Evolutionary conservation across 2,797 vertebrate genomes (phyloP).

Genomic region (Helostoma temminkii): DNA sequence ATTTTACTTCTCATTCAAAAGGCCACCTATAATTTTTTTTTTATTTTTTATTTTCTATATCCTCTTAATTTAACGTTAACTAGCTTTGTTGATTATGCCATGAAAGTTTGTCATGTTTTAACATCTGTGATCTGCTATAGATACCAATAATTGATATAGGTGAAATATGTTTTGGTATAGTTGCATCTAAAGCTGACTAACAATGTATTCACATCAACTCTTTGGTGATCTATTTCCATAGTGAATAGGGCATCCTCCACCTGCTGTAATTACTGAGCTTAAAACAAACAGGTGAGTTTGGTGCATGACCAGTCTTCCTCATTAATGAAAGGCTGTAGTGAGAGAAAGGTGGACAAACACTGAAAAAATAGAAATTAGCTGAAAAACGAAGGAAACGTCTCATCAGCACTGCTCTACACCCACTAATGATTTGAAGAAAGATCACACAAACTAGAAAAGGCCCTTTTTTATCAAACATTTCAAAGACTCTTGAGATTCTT

Average conservation of each 20-base stretch:
- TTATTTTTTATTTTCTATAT: too few relatives aligned
- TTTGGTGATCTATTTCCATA: slow-evolving; percentile 33
- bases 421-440: slow-evolving; percentile 59
- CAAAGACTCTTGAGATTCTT: slow-evolving; percentile 46
- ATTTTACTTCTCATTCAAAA: slow-evolving; percentile 29
- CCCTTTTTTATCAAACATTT: slow-evolving; percentile 33
- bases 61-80: too few relatives aligned
- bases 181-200: slow-evolving; percentile 15
- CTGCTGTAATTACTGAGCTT: slow-evolving; percentile 35
- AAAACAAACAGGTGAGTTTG: slow-evolving; percentile 4
- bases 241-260: slow-evolving; percentile 34
- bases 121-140: too few relatives aligned
- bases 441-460: slow-evolving; percentile 47
- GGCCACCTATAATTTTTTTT: slow-evolving; percentile 9
- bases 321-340: slow-evolving; percentile 38
- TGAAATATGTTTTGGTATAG: background rate
- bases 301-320: slow-evolving; percentile 9
- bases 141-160: too few relatives aligned
- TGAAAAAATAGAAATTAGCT: slow-evolving; percentile 8
- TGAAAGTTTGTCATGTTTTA: too few relatives aligned
- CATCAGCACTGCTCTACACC: slow-evolving; percentile 27
- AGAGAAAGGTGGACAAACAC: slow-evolving; percentile 21
- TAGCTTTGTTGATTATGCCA: too few relatives aligned
- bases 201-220: slow-evolving; percentile 5
- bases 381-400: slow-evolving; percentile 35